Percentiles rank a stretch among this genome's conserved stretches.
Conservation (phyloP, 2,797 vertebrate species). For the Rhynchotus rufescens region DNA sequence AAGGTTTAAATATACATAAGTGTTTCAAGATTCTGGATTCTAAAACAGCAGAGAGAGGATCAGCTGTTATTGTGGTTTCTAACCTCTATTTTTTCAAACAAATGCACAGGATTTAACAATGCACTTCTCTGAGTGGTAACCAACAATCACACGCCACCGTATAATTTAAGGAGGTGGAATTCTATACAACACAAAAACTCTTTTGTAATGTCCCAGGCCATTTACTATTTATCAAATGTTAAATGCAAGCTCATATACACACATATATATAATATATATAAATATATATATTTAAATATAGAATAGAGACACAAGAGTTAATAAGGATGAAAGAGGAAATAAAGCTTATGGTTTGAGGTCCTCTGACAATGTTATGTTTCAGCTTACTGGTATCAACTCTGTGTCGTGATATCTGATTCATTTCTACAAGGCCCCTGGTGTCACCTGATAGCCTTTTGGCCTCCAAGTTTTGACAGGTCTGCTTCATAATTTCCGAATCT, state of each 20-base stretch:
- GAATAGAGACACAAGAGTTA: background rate
- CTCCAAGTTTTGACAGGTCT: background rate
- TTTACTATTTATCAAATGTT: background rate
- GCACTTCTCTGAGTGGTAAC: background rate
- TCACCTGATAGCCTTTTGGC: background rate
- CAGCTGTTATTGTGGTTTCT: slow-evolving; percentile 36
- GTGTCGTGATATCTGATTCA: background rate
- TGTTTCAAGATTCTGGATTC: slow-evolving; percentile 23
- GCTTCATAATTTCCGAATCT: background rate
- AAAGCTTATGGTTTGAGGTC: background rate
- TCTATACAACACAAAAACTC: slow-evolving; percentile 8
- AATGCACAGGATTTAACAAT: slow-evolving; percentile 22
- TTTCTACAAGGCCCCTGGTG: background rate
- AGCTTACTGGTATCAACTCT: background rate
- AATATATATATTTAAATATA: background rate
- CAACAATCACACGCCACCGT: slow-evolving; percentile 1
- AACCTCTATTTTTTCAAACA: slow-evolving; percentile 31
- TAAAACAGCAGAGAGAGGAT: slow-evolving; percentile 33
- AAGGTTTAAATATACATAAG: slow-evolving; percentile 47
- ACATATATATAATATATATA: background rate
- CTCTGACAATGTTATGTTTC: background rate
- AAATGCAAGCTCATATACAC: background rate
- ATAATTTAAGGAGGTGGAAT: background rate
- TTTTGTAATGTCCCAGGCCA: background rate
- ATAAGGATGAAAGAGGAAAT: background rate